Percentiles rank a stretch among this genome's conserved stretches.
Evolutionary conservation across 2,888 invertebrate genomes (phyloP).

Genomic region (Belgica antarctica): DNA sequence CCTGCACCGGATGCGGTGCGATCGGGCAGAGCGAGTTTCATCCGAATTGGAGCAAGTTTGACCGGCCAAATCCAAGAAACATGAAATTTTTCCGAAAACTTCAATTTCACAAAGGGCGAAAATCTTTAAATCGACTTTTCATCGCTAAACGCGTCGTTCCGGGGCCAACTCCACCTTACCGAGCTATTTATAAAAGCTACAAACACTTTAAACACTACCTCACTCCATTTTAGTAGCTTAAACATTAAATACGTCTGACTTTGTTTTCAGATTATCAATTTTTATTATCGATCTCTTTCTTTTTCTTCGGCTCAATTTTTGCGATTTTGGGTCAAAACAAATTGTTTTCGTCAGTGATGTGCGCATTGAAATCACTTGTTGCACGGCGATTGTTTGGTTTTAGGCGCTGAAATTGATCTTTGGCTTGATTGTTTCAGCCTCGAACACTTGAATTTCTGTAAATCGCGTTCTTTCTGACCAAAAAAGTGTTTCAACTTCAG

Average conservation of each 20-base stretch:
- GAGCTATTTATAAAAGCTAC: constrained; percentile 32
- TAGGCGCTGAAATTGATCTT: too few species aligned
- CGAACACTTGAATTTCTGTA: too few species aligned
- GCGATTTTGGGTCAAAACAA: not conserved
- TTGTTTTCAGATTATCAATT: not conserved
- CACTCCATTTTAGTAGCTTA: constrained; percentile 29
- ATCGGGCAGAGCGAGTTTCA: not conserved
- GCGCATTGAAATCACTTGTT: not conserved
- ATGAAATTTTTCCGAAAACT: not conserved
- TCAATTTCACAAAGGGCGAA: constrained; percentile 19
- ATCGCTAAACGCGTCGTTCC: not conserved
- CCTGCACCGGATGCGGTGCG: too few species aligned
- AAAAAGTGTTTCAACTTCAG: too few species aligned
- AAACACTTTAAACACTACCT: constrained; percentile 30
- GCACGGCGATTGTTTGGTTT: not conserved
- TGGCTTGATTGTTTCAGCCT: too few species aligned
- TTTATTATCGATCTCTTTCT: constrained; percentile 14
- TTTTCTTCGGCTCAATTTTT: not conserved
- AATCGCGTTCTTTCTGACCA: too few species aligned
- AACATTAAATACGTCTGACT: constrained; percentile 22
- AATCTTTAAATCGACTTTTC: constrained; percentile 13
- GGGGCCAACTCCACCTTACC: constrained; percentile 15
- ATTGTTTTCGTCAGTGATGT: not conserved
- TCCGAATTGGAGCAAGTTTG: not conserved
- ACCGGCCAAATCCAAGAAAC: not conserved